These are phyloP conservation scores for Urechis unicinctus DNA, from an alignment of 2,888 invertebrate genomes.

Conservation along the genomic window DNA sequence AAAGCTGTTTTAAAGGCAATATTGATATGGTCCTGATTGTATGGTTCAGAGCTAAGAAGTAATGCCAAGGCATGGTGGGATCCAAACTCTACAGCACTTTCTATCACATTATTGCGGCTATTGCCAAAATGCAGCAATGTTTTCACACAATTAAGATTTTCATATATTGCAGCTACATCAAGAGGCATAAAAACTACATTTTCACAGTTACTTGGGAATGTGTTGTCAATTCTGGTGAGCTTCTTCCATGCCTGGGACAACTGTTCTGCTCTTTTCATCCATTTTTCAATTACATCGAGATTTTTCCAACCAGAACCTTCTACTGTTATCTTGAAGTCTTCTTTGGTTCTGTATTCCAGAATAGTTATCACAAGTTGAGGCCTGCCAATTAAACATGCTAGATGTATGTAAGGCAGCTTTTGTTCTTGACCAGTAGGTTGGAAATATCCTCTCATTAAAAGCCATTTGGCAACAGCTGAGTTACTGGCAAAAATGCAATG, in stretches of 20 bases:
- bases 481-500: slow-evolving; percentile 35
- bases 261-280: too few relatives aligned
- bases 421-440: slow-evolving; percentile 18
- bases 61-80: slow-evolving; percentile 31
- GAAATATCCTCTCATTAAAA: slow-evolving; percentile 32
- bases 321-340: too few relatives aligned
- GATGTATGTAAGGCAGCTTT: slow-evolving; percentile 33
- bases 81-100: slow-evolving; percentile 29
- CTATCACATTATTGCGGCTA: slow-evolving; percentile 16
- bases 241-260: neutral
- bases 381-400: slow-evolving; percentile 32
- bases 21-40: slow-evolving; percentile 23
- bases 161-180: slow-evolving; percentile 32
- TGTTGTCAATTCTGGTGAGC: neutral
- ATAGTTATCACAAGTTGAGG: slow-evolving; percentile 1
- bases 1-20: slow-evolving; percentile 33
- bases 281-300: too few relatives aligned
- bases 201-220: neutral
- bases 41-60: slow-evolving; percentile 23
- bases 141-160: slow-evolving; percentile 29
- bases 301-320: too few relatives aligned
- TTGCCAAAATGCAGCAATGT: slow-evolving; percentile 27
- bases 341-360: too few relatives aligned
- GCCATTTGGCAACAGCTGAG: slow-evolving; percentile 26
- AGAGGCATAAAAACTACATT: slow-evolving; percentile 20